phyloP scores from a whole-genome alignment of 2,888 invertebrate genomes.

The Nemotelus nigrinus region DNA sequence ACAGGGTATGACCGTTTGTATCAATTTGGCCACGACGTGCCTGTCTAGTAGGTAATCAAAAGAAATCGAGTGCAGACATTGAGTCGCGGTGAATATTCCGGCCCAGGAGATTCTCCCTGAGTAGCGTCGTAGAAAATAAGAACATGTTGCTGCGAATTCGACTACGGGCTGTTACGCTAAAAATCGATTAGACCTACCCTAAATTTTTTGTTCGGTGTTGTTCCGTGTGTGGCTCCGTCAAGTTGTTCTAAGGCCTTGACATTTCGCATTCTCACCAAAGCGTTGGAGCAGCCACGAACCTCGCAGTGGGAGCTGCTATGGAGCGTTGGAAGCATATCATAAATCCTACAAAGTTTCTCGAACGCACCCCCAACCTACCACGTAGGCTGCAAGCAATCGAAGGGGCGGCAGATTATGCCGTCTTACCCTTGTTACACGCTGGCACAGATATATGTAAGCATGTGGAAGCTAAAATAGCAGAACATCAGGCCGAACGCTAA shows the following conservation, averaged over 20 bases:
- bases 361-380: background rate
- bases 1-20: no score
- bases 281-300: background rate
- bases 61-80: no score
- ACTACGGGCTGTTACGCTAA: background rate
- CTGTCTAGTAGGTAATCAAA: no score
- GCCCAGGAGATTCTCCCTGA: background rate
- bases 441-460: background rate
- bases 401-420: background rate
- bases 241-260: slow-evolving; percentile 18
- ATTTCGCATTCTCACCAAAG: background rate
- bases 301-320: background rate
- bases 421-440: background rate
- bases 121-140: background rate
- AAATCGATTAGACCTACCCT: slow-evolving; percentile 41
- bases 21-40: no score
- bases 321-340: slow-evolving; percentile 1
- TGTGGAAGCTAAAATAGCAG: background rate
- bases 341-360: slow-evolving; percentile 18
- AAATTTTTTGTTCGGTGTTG: slow-evolving; percentile 22
- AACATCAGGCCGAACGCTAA: background rate
- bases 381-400: background rate
- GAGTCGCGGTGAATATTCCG: no score
- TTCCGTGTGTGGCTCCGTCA: slow-evolving; percentile 22
- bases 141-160: background rate